Base-by-base conservation (phyloP, 2,797 vertebrate genomes). In the Clarias laeviceps region DNA sequence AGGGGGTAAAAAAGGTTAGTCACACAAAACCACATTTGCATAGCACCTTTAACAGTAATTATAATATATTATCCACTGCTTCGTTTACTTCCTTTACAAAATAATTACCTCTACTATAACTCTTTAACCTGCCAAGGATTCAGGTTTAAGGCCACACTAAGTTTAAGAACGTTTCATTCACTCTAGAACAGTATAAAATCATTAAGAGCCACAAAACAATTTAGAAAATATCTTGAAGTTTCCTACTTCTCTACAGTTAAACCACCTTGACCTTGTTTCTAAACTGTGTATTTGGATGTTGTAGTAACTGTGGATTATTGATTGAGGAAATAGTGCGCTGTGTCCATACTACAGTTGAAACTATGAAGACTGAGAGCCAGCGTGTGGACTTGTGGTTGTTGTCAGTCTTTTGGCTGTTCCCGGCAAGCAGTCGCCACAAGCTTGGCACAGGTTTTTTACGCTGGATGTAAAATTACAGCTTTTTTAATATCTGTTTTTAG, bases 51-150 rank as follows among this genome's bases (percentile, higher is more conserved):
- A 65, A 65, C 64, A 65, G n/a, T 27, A 65, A 65, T 50, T 65
- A 65, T 65, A 65, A 65, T 15, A 15, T 65, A 12, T 65, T 29
- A 15, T 6, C 0, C 15, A 76, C 97, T 96, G 93, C 45, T 50
- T 50, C 45, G 12, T 50, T 50, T 50, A 98, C 24, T 72, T 72
- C 9, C 32, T 12, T 11, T 72, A n/a, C 40, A 45, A 72, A 72
- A 72, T n/a, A 50, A 50, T 2, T 50, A 50, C 45, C 45, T 50
- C 9, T 50, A 11, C 69, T 37, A 72, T 72, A 45, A 45, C 37
- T 72, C 11, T 72, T 72, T 34, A n/a, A n/a, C 37, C 69, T 24
- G 69, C 22, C n/a, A 72, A 45, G 20, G 8, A 27, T 27, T 27
- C 22, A 3, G 1, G 24, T n/a, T 37, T 27, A 6, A 64, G 8